Evolutionary conservation across 2,113 vertebrate species (phyloP), one percentile per base, ranked within the genome.

Genomic region (Charina bottae): DNA sequence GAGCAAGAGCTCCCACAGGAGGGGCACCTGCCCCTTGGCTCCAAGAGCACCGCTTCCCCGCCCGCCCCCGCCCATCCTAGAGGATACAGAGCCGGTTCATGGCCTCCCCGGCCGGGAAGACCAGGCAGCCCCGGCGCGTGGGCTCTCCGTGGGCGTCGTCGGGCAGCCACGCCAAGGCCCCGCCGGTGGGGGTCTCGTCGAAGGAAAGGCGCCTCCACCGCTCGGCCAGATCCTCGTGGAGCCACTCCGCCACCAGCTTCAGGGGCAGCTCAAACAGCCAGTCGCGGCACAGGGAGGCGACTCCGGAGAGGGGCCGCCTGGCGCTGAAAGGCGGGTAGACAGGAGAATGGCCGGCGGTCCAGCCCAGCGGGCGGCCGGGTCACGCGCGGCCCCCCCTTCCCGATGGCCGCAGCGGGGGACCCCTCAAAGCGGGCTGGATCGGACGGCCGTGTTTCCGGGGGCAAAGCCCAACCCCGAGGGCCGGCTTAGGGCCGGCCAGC

Each of bases 11-110:
- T 10, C 54, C 10, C 7, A 1, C 1, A 23, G 23, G 21, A 19
- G 56, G 56, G 4, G 24, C 5, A 10, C 62, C 62, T 49, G 15
- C 10, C 2, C 49, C n/a, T 0, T 7, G 13, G 28, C 62, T 49
- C n/a, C 42, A 42, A 42, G 42, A 3, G 2, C 21, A 6, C 6
- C 7, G 0, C 17, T 42, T 42, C 2, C 28, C 42, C 62, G 4
- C 23, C 33, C 23, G 2, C 5, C 37, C 62, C 24, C 2, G 42
- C 4, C 17, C 53, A 3, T 1, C 1, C 33, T 11, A 33, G 91
- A 98, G 98, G 98, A 99, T 99, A 99, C 98, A 90, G 62, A 99
- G 97, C 24, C 72, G 90, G 96, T 97, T 94, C 62, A 97, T 93
- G 28, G 97, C 97, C 0, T 90, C 87, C 1, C 96, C 96, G 0